Base-by-base conservation (phyloP, 1,140 invertebrate genomes). In the Linepithema humile region DNA sequence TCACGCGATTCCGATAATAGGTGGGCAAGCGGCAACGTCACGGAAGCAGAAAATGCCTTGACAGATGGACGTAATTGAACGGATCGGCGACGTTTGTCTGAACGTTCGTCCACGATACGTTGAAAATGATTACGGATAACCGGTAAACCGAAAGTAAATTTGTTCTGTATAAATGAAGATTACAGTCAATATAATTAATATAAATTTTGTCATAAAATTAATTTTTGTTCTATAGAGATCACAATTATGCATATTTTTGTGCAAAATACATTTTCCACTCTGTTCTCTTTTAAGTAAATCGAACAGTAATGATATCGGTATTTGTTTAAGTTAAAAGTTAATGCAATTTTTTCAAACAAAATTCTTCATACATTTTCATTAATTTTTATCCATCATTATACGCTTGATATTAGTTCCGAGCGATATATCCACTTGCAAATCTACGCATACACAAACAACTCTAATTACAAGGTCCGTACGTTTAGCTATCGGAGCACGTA, bases 21-120 rank as follows among this genome's bases (percentile, higher is more conserved):
- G 15, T 60, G 69, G 35, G 35, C 62, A 43, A 50, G 48, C 45
- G 29, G 20, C 29, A 15, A n/a, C 48, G 29, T 70, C 48, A 69
- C 83, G 84, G 84, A 85, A 86, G 69, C 60, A 48, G 23, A 67
- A 65, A 60, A 74, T 17, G 53, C 50, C 26, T 29, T 57, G 57
- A 64, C 78, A 85, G 55, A 29, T 83, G 78, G 20, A 74, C 7
- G 38, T 83, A 83, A 75, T 85, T 85, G 60, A 48, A 85, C 78
- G 83, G 45, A 84, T 77, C 55, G 29, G 60, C 38, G 35, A 69
- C 5, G 60, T 35, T 4, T 32, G 15, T 32, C 38, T 64, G 17
- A 38, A 20, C 20, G 29, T 62, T 20, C 55, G 29, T 40, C 12
- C 17, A 48, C 1, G 32, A 40, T 40, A 53, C 43, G 10, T 67